Evolutionary conservation across 2,888 invertebrate species (phyloP), one percentile per base, ranked within the genome.

Genomic region (Tetragnatha montana): DNA sequence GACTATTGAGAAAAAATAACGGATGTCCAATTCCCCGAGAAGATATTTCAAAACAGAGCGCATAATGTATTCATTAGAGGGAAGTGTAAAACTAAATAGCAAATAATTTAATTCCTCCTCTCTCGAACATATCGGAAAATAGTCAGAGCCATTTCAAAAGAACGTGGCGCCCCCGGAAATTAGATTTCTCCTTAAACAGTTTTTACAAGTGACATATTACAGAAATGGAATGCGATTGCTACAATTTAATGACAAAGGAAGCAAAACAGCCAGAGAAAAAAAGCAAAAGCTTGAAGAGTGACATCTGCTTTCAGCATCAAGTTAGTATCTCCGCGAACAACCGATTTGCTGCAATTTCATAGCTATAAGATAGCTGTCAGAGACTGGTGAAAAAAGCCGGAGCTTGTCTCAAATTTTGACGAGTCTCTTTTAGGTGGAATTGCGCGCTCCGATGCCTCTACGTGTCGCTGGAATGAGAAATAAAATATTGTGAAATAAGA

Each of bases 221-320:
- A 51, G 74, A 70, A 12, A 71, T 14, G 50, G 35, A 51, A 51
- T 50, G 79, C 47, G 50, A 73, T 47, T 21, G 71, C 35, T 51
- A 84, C 80, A 79, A 75, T 88, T 84, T 81, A 85, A 81, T 81
- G 80, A 84, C 50, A 75, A 84, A 88, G 69, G 21, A 79, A 83
- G 70, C 76, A 73, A 71, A 73, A 71, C 21, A 71, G 35, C 21
- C 17, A 73, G 68, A 35, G 60, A n/a, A 80, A 74, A 79, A 71
- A 71, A 35, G 21, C 47, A 50, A 76, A 89, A 78, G 19, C 60
- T 47, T 70, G 19, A 50, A 51, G 74, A 81, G 80, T 84, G 88
- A 89, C 88, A 89, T 84, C 88, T 89, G 88, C 88, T 89, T 89
- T 84, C 88, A 84, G 84, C 88, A 84, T 81, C 81, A 80, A 84